phyloP scores from a whole-genome alignment of 2,888 invertebrate species.

The Macaria notata region DNA sequence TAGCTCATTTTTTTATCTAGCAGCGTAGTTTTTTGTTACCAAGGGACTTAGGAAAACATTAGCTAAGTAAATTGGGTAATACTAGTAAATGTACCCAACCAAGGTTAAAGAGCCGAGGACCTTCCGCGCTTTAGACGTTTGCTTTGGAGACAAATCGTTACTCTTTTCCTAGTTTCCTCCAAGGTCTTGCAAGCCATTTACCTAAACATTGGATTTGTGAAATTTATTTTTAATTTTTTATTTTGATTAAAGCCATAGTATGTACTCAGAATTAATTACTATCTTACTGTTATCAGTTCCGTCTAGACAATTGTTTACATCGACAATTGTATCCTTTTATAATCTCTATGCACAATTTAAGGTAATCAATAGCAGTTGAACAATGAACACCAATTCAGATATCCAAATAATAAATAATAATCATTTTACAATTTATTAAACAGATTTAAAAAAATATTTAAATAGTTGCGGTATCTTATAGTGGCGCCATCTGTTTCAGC shows the following conservation, averaged over 20 bases:
- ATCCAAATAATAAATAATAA: neutral
- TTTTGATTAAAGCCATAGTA: too few species aligned
- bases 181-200: conserved; percentile 56
- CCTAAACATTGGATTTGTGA: conserved; percentile 25
- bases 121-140: conserved; percentile 68
- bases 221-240: too few species aligned
- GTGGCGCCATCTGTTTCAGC: conserved; percentile 17
- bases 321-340: neutral
- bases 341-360: conserved; percentile 3
- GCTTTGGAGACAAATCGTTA: conserved; percentile 63
- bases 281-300: conserved; percentile 4
- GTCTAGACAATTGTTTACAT: conserved; percentile 15
- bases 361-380: conserved; percentile 3
- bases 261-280: too few species aligned
- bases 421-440: too few species aligned
- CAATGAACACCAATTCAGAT: neutral
- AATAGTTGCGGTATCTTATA: too few species aligned
- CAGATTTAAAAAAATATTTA: too few species aligned
- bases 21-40: too few species aligned
- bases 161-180: conserved; percentile 73
- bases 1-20: too few species aligned
- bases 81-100: conserved; percentile 43
- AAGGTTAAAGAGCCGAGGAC: conserved; percentile 53
- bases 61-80: conserved; percentile 36
- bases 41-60: conserved; percentile 3